These are phyloP conservation scores for Megalops atlanticus DNA, from an alignment of 2,113 vertebrate genomes.

Conservation along the genomic window DNA sequence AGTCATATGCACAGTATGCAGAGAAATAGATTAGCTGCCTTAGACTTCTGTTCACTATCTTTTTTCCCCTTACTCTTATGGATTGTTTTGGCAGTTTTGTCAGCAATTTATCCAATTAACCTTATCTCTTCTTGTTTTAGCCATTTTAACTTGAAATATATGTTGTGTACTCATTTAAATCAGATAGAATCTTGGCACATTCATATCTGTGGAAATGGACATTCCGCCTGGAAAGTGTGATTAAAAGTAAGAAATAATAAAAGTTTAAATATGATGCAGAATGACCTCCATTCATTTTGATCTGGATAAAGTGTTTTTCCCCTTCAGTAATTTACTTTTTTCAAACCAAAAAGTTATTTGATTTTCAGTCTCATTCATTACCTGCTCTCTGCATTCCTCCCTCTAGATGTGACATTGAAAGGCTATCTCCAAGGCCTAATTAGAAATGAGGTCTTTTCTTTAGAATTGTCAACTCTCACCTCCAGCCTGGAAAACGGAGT, in stretches of 20 bases:
- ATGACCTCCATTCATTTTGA: constrained; percentile 36
- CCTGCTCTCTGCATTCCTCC: constrained; percentile 57
- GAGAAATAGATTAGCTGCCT: constrained; percentile 29
- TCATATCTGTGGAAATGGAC: constrained; percentile 23
- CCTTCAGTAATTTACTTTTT: constrained; percentile 21
- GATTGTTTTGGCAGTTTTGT: constrained; percentile 45
- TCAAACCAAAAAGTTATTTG: constrained; percentile 47
- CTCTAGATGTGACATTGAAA: constrained; percentile 68
- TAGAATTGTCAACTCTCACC: constrained; percentile 93
- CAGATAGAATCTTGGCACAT: not conserved
- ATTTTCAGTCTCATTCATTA: constrained; percentile 69
- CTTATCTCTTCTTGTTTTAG: constrained; percentile 40
- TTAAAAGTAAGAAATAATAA: constrained; percentile 32
- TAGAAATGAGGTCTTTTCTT: constrained; percentile 76
- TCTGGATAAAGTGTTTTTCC: constrained; percentile 32
- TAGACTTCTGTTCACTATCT: constrained; percentile 4
- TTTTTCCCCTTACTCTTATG: constrained; percentile 33
- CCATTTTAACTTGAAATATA: constrained; percentile 43
- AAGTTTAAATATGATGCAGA: constrained; percentile 29
- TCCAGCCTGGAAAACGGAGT: constrained; percentile 87
- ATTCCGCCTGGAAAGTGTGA: constrained; percentile 26
- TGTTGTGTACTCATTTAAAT: constrained; percentile 10
- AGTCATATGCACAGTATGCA: constrained; percentile 26
- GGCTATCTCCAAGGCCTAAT: constrained; percentile 76
- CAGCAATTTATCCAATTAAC: constrained; percentile 39